phyloP scores from a whole-genome alignment of 2,888 invertebrate species.

The Cantharis rustica region DNA sequence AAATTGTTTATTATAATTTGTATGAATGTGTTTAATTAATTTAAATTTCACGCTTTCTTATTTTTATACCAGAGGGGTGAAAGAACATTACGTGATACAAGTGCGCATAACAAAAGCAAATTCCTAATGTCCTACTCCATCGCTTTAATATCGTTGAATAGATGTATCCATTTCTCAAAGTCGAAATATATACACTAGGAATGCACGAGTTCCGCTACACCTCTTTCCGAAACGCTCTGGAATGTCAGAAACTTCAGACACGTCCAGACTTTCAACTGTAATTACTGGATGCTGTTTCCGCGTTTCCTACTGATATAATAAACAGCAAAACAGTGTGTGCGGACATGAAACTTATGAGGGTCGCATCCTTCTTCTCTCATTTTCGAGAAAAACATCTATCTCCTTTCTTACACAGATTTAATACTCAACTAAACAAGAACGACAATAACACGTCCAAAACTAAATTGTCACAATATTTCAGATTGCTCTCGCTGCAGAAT shows the following conservation, averaged over 20 bases:
- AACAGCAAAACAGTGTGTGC: constrained; percentile 40
- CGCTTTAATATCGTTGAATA: constrained; percentile 50
- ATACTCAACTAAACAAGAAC: constrained; percentile 18
- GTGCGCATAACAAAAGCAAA: constrained; percentile 38
- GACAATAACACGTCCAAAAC: constrained; percentile 26
- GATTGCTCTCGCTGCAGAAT: constrained; percentile 47
- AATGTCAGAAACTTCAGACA: constrained; percentile 53
- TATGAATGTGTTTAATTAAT: not conserved
- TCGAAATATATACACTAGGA: constrained; percentile 40
- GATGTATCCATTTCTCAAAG: constrained; percentile 53
- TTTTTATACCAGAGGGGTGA: not conserved
- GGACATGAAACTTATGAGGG: constrained; percentile 38
- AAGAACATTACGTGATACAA: not conserved
- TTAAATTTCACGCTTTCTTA: not conserved
- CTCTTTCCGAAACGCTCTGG: constrained; percentile 45
- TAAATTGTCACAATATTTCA: constrained; percentile 47
- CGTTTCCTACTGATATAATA: constrained; percentile 48
- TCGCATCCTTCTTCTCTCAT: constrained; percentile 28
- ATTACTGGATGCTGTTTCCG: constrained; percentile 50
- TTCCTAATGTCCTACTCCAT: constrained; percentile 47
- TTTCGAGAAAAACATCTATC: constrained; percentile 25
- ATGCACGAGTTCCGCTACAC: constrained; percentile 47
- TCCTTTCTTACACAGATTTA: constrained; percentile 13
- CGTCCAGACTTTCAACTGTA: constrained; percentile 53
- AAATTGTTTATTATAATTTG: not conserved